A percentile compares a stretch with the other conserved stretches of the same genome.
phyloP scores from a whole-genome alignment of 2,797 vertebrate genomes.

The Buphagus erythrorhynchus region DNA sequence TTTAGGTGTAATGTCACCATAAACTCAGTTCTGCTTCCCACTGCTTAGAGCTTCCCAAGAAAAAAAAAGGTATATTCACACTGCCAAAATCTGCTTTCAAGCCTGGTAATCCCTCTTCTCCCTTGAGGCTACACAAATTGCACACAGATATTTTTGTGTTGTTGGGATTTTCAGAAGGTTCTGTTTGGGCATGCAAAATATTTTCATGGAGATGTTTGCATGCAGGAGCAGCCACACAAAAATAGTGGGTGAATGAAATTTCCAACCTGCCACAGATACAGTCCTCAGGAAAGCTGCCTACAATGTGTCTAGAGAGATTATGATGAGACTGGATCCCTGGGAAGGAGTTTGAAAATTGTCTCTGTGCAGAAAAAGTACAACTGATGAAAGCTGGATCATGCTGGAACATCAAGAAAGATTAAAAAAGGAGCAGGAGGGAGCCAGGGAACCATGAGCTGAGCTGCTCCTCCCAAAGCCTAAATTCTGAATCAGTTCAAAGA shows the following conservation, averaged over 20 bases:
- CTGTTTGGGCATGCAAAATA: not conserved
- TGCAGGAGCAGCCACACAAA: not conserved
- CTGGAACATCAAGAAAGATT: not conserved
- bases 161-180: not conserved
- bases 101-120: not conserved
- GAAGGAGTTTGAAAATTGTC: not conserved
- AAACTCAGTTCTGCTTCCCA: not conserved
- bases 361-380: not conserved
- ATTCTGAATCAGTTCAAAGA: not conserved
- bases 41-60: not conserved
- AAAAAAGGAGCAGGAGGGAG: not conserved
- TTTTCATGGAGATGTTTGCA: not conserved
- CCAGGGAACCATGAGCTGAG: not conserved
- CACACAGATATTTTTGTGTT: not conserved
- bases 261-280: not conserved
- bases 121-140: not conserved
- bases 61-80: not conserved
- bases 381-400: not conserved
- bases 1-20: not conserved
- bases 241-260: not conserved
- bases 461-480: not conserved
- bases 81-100: not conserved
- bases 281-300: not conserved
- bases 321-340: not conserved
- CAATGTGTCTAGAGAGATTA: not conserved